phyloP scores from a whole-genome alignment of 2,113 vertebrate genomes.

The Cisticola juncidis region DNA sequence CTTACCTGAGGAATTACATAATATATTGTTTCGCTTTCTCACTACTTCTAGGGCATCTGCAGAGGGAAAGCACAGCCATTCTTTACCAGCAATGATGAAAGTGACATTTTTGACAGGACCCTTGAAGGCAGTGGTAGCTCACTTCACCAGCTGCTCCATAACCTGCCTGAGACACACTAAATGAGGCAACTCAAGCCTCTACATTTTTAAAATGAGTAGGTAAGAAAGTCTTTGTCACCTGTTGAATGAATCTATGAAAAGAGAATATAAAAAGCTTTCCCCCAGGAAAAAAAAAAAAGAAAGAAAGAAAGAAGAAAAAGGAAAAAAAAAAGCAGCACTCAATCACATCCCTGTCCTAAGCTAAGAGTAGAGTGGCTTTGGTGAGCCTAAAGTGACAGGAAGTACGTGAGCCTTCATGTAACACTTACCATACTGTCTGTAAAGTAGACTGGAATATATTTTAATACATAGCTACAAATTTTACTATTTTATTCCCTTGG shows the following conservation, averaged over 20 bases:
- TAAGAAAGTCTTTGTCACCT: not conserved
- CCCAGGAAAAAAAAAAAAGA: too few relatives aligned
- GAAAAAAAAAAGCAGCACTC: not conserved
- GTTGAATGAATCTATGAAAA: not conserved
- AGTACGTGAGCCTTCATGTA: not conserved
- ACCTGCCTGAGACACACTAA: not conserved
- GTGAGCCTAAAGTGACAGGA: not conserved
- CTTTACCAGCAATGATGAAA: not conserved
- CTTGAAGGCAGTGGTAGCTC: not conserved
- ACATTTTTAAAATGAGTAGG: not conserved
- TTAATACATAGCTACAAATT: not conserved
- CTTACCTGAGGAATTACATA: not conserved
- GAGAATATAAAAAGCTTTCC: not conserved
- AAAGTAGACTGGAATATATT: not conserved
- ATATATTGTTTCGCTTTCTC: not conserved
- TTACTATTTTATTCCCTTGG: not conserved
- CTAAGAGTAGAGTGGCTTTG: not conserved
- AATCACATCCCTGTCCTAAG: not conserved
- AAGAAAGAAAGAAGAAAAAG: too few relatives aligned
- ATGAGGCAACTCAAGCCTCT: not conserved
- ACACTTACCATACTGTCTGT: not conserved
- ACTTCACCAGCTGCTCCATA: accelerated
- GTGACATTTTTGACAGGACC: not conserved
- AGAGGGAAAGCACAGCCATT: not conserved
- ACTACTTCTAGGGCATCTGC: not conserved